Percentiles rank a stretch among this genome's conserved stretches.
These are phyloP conservation scores for Pogonocherus hispidulus DNA, from an alignment of 2,888 invertebrate genomes.

Conservation along the genomic window DNA sequence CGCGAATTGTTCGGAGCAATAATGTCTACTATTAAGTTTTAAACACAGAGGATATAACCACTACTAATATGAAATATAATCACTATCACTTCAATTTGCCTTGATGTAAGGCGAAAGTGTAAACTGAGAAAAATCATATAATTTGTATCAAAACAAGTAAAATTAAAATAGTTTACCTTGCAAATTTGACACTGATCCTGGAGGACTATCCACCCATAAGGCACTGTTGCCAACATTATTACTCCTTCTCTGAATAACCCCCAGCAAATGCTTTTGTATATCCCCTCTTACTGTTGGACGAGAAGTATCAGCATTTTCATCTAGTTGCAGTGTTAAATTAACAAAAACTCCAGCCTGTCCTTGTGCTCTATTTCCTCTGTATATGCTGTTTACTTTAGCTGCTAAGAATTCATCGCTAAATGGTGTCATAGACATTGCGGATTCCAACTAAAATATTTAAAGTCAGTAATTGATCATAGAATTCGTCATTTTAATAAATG, in stretches of 20 bases:
- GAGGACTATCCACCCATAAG: constrained; percentile 85
- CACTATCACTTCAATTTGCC: constrained; percentile 29
- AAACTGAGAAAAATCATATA: no score
- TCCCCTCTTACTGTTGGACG: constrained; percentile 79
- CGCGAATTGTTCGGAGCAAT: no score
- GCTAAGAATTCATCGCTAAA: constrained; percentile 90
- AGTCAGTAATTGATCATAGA: constrained; percentile 8
- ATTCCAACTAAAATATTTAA: constrained; percentile 80
- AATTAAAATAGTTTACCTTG: no score
- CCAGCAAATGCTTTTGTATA: constrained; percentile 86
- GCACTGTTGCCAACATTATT: constrained; percentile 92
- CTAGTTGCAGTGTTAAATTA: constrained; percentile 86
- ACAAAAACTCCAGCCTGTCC: constrained; percentile 85
- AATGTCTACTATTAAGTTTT: no score
- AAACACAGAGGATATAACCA: not conserved
- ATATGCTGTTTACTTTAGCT: constrained; percentile 84
- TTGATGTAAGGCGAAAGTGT: no score
- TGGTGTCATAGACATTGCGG: constrained; percentile 93
- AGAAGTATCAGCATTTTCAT: constrained; percentile 81
- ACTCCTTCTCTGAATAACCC: constrained; percentile 84
- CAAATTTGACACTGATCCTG: constrained; percentile 83
- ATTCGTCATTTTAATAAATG: not conserved
- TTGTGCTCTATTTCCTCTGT: constrained; percentile 78
- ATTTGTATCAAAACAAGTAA: no score
- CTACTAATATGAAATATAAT: not conserved